phyloP scores from a whole-genome alignment of 2,113 vertebrate genomes.

The rat (Rattus norvegicus) region DNA sequence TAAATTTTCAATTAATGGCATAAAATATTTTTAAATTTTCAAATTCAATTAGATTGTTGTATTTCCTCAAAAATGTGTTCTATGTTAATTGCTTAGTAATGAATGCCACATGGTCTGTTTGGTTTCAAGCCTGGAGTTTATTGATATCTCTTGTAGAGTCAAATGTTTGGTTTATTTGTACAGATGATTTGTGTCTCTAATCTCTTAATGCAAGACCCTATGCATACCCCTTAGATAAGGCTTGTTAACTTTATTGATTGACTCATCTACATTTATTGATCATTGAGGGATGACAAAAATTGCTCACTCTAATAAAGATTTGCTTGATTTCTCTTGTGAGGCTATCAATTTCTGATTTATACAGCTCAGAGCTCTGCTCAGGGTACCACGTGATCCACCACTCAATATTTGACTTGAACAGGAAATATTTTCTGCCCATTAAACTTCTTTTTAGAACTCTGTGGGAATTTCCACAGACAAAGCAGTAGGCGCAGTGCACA shows the following conservation, averaged over 20 bases:
- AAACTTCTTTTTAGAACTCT: background rate
- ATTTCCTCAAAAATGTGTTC: background rate
- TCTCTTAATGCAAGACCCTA: background rate
- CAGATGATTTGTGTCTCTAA: conserved; percentile 9
- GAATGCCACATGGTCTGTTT: background rate
- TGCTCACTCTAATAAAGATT: background rate
- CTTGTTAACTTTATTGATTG: background rate
- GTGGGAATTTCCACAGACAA: background rate
- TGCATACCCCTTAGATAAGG: background rate
- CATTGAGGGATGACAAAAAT: background rate
- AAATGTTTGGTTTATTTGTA: background rate
- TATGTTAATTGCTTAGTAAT: background rate
- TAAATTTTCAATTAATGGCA: background rate
- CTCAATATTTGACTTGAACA: background rate
- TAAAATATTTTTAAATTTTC: background rate
- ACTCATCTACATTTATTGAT: background rate
- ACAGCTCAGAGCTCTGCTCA: background rate
- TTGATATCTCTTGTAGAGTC: background rate
- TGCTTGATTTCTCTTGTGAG: background rate
- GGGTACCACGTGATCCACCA: background rate
- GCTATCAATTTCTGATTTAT: background rate
- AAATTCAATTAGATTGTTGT: background rate
- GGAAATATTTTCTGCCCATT: conserved; percentile 21
- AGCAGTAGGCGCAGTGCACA: background rate
- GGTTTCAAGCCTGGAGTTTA: conserved; percentile 2